These are phyloP conservation scores for Polyploca ridens DNA, from an alignment of 2,888 invertebrate species.

Conservation along the genomic window DNA sequence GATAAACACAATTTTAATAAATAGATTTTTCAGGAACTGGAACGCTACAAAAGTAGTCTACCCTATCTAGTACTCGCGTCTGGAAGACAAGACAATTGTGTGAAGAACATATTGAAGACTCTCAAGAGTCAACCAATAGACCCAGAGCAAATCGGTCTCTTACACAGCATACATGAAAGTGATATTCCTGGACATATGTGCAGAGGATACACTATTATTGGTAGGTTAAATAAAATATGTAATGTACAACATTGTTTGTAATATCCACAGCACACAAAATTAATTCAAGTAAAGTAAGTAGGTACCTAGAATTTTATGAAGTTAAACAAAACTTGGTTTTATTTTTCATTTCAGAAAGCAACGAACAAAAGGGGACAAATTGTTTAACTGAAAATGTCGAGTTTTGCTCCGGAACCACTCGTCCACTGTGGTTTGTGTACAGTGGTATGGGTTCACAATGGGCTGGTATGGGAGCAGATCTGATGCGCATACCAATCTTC, in stretches of 20 bases:
- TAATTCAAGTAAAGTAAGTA: too few species aligned
- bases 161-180: constrained; percentile 72
- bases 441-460: constrained; percentile 90
- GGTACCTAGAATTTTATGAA: too few species aligned
- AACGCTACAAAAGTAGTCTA: constrained; percentile 48
- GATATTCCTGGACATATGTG: constrained; percentile 84
- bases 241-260: too few species aligned
- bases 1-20: constrained; percentile 4
- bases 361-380: constrained; percentile 41
- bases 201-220: constrained; percentile 85
- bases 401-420: constrained; percentile 38
- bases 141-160: constrained; percentile 74
- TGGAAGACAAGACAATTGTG: constrained; percentile 80
- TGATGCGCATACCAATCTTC: constrained; percentile 86
- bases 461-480: constrained; percentile 85
- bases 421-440: constrained; percentile 87
- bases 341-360: constrained; percentile 37
- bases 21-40: constrained; percentile 37
- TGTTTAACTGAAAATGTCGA: constrained; percentile 37
- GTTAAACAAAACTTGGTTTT: too few species aligned
- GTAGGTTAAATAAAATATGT: constrained; percentile 29
- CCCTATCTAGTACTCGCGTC: constrained; percentile 80
- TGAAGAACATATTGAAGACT: constrained; percentile 55
- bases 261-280: too few species aligned
- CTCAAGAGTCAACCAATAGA: constrained; percentile 57